A percentile compares a stretch with the other conserved stretches of the same genome.
Evolutionary conservation across 2,888 invertebrate species (phyloP).

Genomic region (Crematogaster levior): DNA sequence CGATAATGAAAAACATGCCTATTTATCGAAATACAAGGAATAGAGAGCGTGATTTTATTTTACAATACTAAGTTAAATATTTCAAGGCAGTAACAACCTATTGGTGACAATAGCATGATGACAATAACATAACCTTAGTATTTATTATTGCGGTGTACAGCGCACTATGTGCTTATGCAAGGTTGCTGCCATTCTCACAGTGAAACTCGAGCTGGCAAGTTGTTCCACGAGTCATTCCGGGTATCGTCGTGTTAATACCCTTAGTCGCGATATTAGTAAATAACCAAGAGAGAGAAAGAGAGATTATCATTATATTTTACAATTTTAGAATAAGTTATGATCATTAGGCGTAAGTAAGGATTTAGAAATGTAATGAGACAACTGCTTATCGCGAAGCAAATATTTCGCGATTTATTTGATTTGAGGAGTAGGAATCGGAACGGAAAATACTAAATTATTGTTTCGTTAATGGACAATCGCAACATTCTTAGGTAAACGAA

Average conservation of each 20-base stretch:
- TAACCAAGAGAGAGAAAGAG: too few species aligned
- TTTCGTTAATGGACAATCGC: not conserved
- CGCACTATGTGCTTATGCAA: not conserved
- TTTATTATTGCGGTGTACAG: not conserved
- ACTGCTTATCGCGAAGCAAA: not conserved
- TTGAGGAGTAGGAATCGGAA: not conserved
- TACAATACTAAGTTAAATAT: not conserved
- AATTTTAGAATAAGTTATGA: not conserved
- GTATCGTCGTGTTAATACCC: not conserved
- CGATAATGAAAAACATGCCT: not conserved
- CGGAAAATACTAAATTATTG: not conserved
- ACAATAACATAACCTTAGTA: not conserved
- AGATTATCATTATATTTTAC: not conserved
- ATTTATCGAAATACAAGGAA: not conserved
- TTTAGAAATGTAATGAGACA: not conserved
- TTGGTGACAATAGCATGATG: not conserved
- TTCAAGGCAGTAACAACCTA: not conserved
- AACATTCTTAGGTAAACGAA: not conserved
- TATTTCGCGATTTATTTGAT: not conserved
- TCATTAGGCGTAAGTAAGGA: not conserved
- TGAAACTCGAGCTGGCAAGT: conserved; percentile 2
- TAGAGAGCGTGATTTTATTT: not conserved
- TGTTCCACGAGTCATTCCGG: not conserved
- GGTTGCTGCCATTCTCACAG: not conserved
- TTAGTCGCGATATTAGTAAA: not conserved